Evolutionary conservation across 2,797 vertebrate species (phyloP), one percentile per base, ranked within the genome.

Genomic region (Neosalanx taihuensis): DNA sequence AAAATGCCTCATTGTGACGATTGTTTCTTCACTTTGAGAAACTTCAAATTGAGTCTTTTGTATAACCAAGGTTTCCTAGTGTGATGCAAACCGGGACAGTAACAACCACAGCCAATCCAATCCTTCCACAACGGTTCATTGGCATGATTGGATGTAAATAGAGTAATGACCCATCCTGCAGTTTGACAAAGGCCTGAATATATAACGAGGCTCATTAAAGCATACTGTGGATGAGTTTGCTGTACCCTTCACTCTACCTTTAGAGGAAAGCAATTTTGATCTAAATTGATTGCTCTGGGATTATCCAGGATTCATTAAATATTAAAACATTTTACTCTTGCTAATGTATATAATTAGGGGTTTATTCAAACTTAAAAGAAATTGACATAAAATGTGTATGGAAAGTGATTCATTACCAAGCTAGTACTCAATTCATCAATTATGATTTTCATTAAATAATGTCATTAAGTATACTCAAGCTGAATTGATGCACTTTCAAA

Each of bases 241-340:
- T 41, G 60, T 87, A 81, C 90, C 89, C 49, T 49, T 17, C 35
- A 82, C 82, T 91, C 92, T 93, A 93, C 91, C 90, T 92, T 94
- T 93, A 84, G 90, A 87, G 89, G 87, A 93, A 93, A 93, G 89
- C 85, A 80, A 81, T 94, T 94, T 86, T 92, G 87, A 94, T 95
- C 88, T 93, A 94, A 96, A 96, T 94, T 95, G 92, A 96, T 96
- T 96, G 93, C 92, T 92, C 70, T 90, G 94, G 94, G 93, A 96
- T 95, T 95, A 93, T 90, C 86, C 88, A 66, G 81, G 93, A 92
- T 94, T 93, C 94, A 95, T 95, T 94, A 94, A 96, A 95, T 95
- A 95, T 93, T 93, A 92, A 92, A 91, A 90, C 94, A 94, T 94
- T 94, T 95, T 94, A 94, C 92, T 93, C 93, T 90, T 83, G 84